Percentiles rank a stretch among this genome's conserved stretches.
phyloP scores from a whole-genome alignment of 1,140 invertebrate species.

The Lepidurus couesii region DNA sequence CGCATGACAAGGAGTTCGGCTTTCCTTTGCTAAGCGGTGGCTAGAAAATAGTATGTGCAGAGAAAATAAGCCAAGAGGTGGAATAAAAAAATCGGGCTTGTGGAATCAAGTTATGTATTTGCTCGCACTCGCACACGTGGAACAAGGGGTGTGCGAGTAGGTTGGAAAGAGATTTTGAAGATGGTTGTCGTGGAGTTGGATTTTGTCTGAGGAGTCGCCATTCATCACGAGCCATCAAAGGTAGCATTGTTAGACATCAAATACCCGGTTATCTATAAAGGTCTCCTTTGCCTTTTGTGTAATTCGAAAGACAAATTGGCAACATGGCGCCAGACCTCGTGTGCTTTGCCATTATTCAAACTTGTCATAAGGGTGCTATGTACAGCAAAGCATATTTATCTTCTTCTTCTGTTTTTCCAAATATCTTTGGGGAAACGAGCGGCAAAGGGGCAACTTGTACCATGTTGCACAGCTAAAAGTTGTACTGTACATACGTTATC shows the following conservation, averaged over 20 bases:
- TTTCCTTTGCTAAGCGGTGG: neutral
- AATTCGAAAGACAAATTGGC: conserved; percentile 22
- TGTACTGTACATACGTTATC: neutral
- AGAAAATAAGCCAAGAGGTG: neutral
- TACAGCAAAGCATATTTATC: conserved; percentile 11
- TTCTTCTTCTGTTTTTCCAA: neutral
- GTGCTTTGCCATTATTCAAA: conserved; percentile 9
- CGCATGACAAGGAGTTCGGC: neutral
- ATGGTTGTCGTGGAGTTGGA: conserved; percentile 13
- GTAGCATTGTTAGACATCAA: conserved; percentile 19
- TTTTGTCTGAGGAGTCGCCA: neutral
- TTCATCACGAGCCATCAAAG: conserved; percentile 14
- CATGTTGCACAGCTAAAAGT: neutral
- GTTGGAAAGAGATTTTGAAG: conserved; percentile 15
- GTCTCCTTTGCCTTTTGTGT: neutral
- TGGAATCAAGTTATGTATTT: conserved; percentile 3
- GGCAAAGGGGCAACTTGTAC: neutral
- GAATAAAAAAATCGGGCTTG: neutral
- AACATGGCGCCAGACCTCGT: conserved; percentile 17
- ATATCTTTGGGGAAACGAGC: neutral
- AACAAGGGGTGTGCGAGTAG: neutral
- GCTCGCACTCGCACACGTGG: neutral
- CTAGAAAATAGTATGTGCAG: neutral
- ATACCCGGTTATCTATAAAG: neutral
- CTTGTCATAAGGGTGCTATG: conserved; percentile 10